phyloP scores from a whole-genome alignment of 2,797 vertebrate genomes.

The Hypotaenidia philippensis region DNA sequence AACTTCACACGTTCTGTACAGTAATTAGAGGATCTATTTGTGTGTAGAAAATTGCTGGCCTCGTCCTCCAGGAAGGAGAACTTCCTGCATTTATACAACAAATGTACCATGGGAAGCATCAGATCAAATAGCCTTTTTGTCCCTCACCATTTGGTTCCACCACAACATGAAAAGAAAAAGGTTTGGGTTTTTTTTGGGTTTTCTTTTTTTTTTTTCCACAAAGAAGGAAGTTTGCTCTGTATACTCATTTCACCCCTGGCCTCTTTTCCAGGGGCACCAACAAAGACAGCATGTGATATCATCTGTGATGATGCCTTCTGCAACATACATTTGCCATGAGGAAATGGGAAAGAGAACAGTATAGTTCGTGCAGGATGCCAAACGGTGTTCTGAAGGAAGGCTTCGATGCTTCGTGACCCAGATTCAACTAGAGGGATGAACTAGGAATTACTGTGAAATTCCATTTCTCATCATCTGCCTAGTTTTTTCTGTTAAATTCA shows the following conservation, averaged over 20 bases:
- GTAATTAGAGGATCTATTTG: not conserved
- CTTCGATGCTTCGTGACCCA: not conserved
- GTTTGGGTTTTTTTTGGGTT: too few species aligned
- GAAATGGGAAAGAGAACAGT: not conserved
- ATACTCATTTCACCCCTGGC: not conserved
- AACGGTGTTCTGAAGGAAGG: not conserved
- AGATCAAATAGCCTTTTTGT: slow-evolving; percentile 1
- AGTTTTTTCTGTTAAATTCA: not conserved
- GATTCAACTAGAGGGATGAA: not conserved
- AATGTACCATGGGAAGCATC: not conserved
- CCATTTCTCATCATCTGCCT: not conserved
- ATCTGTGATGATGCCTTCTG: not conserved
- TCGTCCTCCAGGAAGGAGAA: not conserved
- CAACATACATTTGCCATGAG: not conserved
- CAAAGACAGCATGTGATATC: not conserved
- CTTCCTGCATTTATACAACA: not conserved
- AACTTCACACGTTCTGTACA: not conserved
- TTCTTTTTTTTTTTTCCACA: not conserved
- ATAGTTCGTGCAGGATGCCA: not conserved
- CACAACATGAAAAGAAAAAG: not conserved
- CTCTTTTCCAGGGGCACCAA: not conserved
- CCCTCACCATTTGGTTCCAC: not conserved
- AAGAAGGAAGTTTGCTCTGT: not conserved
- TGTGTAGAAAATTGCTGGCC: not conserved
- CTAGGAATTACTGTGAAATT: not conserved